These are phyloP conservation scores for Shinisaurus crocodilurus DNA, from an alignment of 2,113 vertebrate species.

Conservation along the genomic window DNA sequence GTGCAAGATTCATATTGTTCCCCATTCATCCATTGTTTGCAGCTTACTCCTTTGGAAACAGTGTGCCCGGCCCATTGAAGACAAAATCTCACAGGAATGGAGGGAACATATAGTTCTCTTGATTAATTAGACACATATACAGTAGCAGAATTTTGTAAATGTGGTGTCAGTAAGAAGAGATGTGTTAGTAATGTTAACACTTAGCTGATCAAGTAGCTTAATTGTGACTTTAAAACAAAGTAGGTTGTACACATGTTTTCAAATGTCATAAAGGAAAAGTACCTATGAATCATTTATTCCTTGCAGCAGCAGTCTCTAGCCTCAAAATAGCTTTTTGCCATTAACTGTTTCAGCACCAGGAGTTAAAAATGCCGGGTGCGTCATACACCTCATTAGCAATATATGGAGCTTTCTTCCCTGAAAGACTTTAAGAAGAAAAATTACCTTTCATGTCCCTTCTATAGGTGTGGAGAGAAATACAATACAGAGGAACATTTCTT, in stretches of 20 bases:
- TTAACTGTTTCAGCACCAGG: conserved; percentile 31
- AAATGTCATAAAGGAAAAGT: conserved; percentile 1
- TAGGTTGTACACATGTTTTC: not conserved
- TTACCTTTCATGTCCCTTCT: not conserved
- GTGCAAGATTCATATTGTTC: not conserved
- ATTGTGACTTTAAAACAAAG: conserved; percentile 35
- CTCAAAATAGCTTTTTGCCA: conserved; percentile 9
- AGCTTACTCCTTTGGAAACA: conserved; percentile 25
- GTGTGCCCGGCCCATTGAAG: conserved; percentile 22
- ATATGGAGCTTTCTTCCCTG: not conserved
- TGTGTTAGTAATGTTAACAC: not conserved
- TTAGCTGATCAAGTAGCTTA: not conserved
- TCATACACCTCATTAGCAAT: conserved; percentile 12
- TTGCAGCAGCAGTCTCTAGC: conserved; percentile 33
- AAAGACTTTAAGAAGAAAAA: not conserved
- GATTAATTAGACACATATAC: conserved; percentile 52
- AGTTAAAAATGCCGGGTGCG: rapidly evolving
- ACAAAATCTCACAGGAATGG: conserved; percentile 44
- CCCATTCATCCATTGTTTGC: not conserved
- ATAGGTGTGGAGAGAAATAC: not conserved
- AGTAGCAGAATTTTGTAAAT: conserved; percentile 5
- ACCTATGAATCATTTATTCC: conserved; percentile 48
- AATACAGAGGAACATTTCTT: not conserved
- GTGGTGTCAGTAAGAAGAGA: not conserved
- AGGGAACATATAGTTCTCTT: conserved; percentile 17